Conservation (phyloP, 2,888 invertebrate species). For the Imbricaverruca yamaguchii region DNA sequence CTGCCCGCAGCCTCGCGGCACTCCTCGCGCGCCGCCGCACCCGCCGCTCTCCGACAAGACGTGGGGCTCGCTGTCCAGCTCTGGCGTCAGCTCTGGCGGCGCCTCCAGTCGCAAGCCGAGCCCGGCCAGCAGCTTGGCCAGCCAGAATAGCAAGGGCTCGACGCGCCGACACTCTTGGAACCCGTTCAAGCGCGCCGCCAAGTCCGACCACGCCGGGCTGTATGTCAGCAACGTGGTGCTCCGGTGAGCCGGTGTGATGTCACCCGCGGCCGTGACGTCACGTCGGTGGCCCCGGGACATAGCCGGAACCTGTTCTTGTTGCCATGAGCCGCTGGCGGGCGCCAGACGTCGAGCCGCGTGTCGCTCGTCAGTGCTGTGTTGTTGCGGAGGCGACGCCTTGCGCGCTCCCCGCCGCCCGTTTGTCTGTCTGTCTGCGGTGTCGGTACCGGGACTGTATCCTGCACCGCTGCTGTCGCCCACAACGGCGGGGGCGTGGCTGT, state of each 20-base stretch:
- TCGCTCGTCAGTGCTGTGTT: too few species aligned
- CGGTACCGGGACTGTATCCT: too few species aligned
- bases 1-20: neutral
- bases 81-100: neutral
- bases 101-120: neutral
- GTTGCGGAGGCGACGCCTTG: too few species aligned
- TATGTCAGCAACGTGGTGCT: neutral
- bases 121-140: constrained; percentile 9
- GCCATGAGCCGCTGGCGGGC: neutral
- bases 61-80: constrained; percentile 1
- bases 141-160: neutral
- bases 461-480: too few species aligned
- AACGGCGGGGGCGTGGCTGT: too few species aligned
- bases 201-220: neutral
- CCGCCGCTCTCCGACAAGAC: neutral
- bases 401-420: too few species aligned
- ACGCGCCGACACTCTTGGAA: neutral
- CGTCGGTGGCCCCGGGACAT: too few species aligned
- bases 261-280: too few species aligned
- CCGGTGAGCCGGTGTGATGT: neutral
- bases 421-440: too few species aligned
- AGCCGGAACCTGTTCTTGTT: neutral
- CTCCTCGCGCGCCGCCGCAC: neutral
- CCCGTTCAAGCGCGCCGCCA: neutral
- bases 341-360: neutral